A percentile compares a stretch with the other conserved stretches of the same genome.
Evolutionary conservation across 2,888 invertebrate genomes (phyloP).

Genomic region (Odontocerum albicorne): DNA sequence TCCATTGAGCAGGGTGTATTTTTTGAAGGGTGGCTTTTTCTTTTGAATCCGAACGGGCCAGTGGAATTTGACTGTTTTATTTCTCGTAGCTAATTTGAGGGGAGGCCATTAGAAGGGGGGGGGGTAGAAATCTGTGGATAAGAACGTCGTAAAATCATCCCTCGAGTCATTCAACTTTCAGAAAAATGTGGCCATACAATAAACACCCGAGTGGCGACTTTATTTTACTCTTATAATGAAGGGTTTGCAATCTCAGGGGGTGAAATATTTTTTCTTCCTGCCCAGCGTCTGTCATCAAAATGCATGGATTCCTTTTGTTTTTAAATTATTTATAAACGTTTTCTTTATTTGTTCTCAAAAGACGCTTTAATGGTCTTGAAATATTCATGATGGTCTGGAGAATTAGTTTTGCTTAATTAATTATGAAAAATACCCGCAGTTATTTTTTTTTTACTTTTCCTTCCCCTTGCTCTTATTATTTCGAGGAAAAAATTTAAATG

Average conservation of each 20-base stretch:
- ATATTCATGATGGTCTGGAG: too few relatives aligned
- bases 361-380: too few relatives aligned
- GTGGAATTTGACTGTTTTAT: conserved; percentile 25
- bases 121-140: conserved; percentile 32
- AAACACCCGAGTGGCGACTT: not conserved
- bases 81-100: conserved; percentile 28
- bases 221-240: conserved; percentile 19
- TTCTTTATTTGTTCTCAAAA: too few relatives aligned
- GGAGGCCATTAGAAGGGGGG: conserved; percentile 20
- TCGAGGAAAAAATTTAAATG: too few relatives aligned
- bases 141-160: conserved; percentile 31
- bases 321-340: conserved; percentile 12
- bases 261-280: conserved; percentile 11
- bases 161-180: conserved; percentile 8
- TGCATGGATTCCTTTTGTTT: conserved; percentile 8
- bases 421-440: too few relatives aligned
- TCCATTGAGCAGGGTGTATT: conserved; percentile 20
- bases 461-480: too few relatives aligned
- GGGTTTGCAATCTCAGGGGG: conserved; percentile 14
- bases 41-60: conserved; percentile 24
- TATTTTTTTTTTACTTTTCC: too few relatives aligned
- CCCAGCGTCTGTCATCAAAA: conserved; percentile 9
- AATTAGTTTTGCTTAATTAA: too few relatives aligned
- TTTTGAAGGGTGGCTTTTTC: conserved; percentile 17
- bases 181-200: conserved; percentile 16